Evolutionary conservation across 2,113 vertebrate species (phyloP).

Genomic region (Donacobius atricapilla): DNA sequence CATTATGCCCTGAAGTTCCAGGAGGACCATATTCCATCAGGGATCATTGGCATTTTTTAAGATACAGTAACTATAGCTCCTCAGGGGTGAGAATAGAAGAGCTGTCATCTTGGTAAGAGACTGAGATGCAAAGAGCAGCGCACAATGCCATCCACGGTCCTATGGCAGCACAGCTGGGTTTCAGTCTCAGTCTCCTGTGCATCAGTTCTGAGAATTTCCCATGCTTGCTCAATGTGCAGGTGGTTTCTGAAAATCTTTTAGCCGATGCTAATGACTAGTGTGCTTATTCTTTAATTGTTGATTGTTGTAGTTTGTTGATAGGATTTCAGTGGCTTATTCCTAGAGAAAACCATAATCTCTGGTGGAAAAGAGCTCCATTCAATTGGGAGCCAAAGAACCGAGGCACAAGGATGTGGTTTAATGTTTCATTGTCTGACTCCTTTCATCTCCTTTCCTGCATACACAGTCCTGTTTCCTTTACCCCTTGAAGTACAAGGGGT

Average conservation of each 20-base stretch:
- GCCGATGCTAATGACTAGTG: rapidly evolving
- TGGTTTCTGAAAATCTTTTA: neutral
- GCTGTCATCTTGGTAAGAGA: neutral
- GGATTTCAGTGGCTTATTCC: neutral
- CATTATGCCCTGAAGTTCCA: neutral
- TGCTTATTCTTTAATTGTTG: neutral
- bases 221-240: neutral
- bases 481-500: neutral
- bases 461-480: neutral
- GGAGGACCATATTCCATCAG: neutral
- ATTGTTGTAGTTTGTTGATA: neutral
- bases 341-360: neutral
- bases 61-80: neutral
- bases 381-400: neutral
- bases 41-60: neutral
- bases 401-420: neutral
- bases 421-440: neutral
- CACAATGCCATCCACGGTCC: neutral
- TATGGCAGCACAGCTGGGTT: neutral
- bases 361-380: neutral
- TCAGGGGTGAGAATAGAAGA: neutral
- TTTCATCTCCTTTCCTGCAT: neutral
- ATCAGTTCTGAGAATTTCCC: neutral
- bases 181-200: neutral
- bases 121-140: neutral